These are phyloP conservation scores for Lepus americanus DNA, from an alignment of 2,113 vertebrate species.

Conservation along the genomic window DNA sequence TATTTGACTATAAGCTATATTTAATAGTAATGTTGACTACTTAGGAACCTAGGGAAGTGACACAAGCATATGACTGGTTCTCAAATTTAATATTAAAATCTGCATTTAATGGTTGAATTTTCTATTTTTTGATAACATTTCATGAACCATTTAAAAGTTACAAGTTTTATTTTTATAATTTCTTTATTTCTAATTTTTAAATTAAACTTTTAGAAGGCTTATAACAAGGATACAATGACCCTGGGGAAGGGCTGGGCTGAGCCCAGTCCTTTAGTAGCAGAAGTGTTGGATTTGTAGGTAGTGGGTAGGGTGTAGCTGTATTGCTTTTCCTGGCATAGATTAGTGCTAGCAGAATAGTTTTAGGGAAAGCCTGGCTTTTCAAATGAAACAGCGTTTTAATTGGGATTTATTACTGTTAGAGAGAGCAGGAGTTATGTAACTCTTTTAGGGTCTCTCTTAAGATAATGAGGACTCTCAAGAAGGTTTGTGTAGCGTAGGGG, in stretches of 20 bases:
- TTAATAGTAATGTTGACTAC: background rate
- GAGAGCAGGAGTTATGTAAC: background rate
- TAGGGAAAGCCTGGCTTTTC: background rate
- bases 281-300: background rate
- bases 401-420: background rate
- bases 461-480: background rate
- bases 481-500: background rate
- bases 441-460: background rate
- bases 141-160: background rate
- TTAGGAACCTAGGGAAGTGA: background rate
- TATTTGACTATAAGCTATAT: background rate
- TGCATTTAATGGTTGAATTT: background rate
- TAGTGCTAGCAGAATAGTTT: background rate
- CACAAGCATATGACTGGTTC: background rate
- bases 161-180: conserved; percentile 25
- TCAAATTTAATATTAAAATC: background rate
- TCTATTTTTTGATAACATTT: background rate
- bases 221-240: background rate
- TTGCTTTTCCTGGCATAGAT: background rate
- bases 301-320: background rate
- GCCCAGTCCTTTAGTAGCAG: background rate
- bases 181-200: conserved; percentile 2
- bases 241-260: background rate
- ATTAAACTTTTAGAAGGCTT: background rate
- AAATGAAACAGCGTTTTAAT: background rate